These are phyloP conservation scores for Morbakka virulenta DNA, from an alignment of 30 jellyfish, hydroid and myxozoan genomes.

Conservation along the genomic window DNA sequence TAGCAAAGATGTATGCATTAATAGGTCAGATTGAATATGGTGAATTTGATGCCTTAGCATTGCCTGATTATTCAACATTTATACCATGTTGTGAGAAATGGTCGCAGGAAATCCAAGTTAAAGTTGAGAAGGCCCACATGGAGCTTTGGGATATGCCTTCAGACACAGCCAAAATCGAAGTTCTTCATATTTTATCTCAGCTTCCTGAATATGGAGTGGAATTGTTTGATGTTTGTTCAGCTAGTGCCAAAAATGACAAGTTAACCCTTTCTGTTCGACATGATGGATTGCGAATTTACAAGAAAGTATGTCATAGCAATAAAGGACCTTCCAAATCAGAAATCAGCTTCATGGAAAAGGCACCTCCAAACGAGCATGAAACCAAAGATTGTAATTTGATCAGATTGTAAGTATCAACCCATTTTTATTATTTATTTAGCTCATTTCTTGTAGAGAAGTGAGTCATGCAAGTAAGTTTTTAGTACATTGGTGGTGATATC, in stretches of 20 bases:
- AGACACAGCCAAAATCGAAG: slow-evolving; percentile 71
- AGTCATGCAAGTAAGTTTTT: too few relatives aligned
- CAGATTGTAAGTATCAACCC: slow-evolving; percentile 80
- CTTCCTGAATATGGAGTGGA: slow-evolving; percentile 86
- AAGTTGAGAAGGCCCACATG: slow-evolving; percentile 71
- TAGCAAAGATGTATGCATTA: slow-evolving; percentile 52
- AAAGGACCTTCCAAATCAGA: slow-evolving; percentile 16
- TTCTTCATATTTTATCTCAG: slow-evolving; percentile 49
- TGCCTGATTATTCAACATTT: slow-evolving; percentile 66
- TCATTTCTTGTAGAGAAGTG: too few relatives aligned
- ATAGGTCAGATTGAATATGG: slow-evolving; percentile 89
- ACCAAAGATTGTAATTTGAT: slow-evolving; percentile 29
- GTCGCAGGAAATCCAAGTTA: slow-evolving; percentile 70
- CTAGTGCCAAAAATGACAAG: slow-evolving; percentile 65
- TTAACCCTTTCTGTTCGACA: slow-evolving; percentile 71
- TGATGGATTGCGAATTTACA: slow-evolving; percentile 88
- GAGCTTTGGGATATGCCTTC: slow-evolving; percentile 59
- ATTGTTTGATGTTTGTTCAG: slow-evolving; percentile 79
- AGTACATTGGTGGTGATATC: too few relatives aligned
- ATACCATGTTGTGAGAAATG: slow-evolving; percentile 61
- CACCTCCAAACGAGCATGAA: slow-evolving; percentile 2
- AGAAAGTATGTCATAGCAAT: slow-evolving; percentile 3
- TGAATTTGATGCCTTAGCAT: slow-evolving; percentile 76
- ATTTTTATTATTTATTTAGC: not conserved
- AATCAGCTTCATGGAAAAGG: slow-evolving; percentile 36